Evolutionary conservation across 2,113 vertebrate genomes (phyloP), one percentile per base, ranked within the genome.

Genomic region (Microcebus tavaratra): DNA sequence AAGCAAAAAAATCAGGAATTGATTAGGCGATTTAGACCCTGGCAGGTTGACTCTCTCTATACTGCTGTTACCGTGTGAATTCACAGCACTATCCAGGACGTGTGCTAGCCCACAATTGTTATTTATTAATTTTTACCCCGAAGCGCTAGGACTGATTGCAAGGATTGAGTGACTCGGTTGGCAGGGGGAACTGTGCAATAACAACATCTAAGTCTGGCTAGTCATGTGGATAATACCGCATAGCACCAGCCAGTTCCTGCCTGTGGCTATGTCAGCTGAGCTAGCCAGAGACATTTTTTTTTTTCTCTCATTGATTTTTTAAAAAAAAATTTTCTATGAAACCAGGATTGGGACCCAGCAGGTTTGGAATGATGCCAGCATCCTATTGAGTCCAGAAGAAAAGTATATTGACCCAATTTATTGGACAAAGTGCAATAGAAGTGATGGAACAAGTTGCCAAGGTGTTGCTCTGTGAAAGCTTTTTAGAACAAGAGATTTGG

Each of bases 351-450:
- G 97, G 95, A 91, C 96, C 88, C 97, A 98, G 98, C 95, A 98
- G 93, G 97, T 87, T 89, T 98, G 98, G 97, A 98, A 97, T 91
- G 87, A 93, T 94, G 97, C 98, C 98, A 98, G 81, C 23, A 68
- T 98, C 98, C 97, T 97, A 92, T 94, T 92, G 98, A 70, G 96
- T 87, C 89, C 89, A 96, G 95, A 97, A 98, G 97, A 98, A 98
- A 98, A 98, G 89, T 97, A 97, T 94, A 98, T 92, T 98, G 98
- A 98, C 98, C 97, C 98, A 98, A 96, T 98, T 98, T 97, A 96
- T 95, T 95, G 95, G 89, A 98, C 95, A 97, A 96, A 94, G 96
- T 96, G 92, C 96, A 90, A 29, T 78, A 93, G 92, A 98, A 94
- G 61, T 97, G 97, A 97, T 78, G 97, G 96, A 90, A 95, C 87